A percentile compares a stretch with the other conserved stretches of the same genome.
These are phyloP conservation scores for Heliconius ethilla DNA, from an alignment of 2,888 invertebrate genomes.

Conservation along the genomic window DNA sequence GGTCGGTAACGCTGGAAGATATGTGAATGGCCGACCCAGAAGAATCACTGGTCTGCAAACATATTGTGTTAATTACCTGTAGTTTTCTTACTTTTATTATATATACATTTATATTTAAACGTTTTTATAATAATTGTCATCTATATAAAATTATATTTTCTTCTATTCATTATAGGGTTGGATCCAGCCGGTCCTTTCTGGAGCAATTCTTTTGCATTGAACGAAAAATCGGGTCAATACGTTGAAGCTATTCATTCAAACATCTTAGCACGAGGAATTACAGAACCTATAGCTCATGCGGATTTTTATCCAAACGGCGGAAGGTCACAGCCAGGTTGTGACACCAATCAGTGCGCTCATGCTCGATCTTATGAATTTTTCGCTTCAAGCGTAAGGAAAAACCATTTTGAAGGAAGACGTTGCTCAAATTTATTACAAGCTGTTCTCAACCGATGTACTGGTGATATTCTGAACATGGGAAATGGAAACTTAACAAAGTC, in stretches of 20 bases:
- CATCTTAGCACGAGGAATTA: conserved; percentile 63
- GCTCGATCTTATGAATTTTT: conserved; percentile 60
- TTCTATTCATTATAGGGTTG: conserved; percentile 53
- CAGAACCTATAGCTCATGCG: conserved; percentile 57
- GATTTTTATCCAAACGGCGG: conserved; percentile 76
- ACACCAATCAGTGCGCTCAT: conserved; percentile 63
- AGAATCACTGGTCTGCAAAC: conserved; percentile 52
- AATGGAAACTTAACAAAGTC: conserved; percentile 56
- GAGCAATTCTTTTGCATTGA: conserved; percentile 60
- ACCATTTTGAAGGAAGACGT: conserved; percentile 58
- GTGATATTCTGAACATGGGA: conserved; percentile 57
- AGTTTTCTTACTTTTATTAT: no score
- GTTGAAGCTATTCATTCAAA: conserved; percentile 73
- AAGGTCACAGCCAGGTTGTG: conserved; percentile 67
- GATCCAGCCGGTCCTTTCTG: conserved; percentile 70
- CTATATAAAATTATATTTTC: background rate
- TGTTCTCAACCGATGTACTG: conserved; percentile 53
- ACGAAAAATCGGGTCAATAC: conserved; percentile 55
- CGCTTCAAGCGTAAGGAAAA: conserved; percentile 59
- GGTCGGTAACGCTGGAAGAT: conserved; percentile 58
- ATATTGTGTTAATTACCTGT: no score
- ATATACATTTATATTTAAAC: background rate
- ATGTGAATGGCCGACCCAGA: conserved; percentile 46
- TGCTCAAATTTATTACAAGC: conserved; percentile 59
- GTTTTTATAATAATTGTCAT: background rate